Base-by-base conservation (phyloP, 1,140 invertebrate genomes). In the Cydia strobilella region DNA sequence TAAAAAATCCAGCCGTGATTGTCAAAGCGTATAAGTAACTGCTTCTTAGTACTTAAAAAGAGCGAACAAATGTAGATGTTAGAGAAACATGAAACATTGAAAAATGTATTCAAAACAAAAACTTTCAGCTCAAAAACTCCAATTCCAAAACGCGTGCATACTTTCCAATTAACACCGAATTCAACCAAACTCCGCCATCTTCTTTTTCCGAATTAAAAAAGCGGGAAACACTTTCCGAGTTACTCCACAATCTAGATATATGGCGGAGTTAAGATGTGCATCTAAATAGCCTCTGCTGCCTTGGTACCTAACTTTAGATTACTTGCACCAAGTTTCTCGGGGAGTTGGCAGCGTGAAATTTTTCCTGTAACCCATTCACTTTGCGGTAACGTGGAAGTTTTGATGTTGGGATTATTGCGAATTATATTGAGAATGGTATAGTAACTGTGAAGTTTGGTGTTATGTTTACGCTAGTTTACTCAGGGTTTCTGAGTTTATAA, bases 301-400 rank as follows among this genome's bases (percentile, higher is more conserved):
- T 82, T 87, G 86, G 85, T 86, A 88, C 83, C 87, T 87, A 92
- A 92, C 88, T 92, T 91, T 92, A 92, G 90, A 92, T 92, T 92
- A 92, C 90, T 92, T 88, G 85, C 85, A 84, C 82, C 84, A 88
- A 86, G 80, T 90, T 88, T 84, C 79, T 80, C 72, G 72, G 80
- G 77, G 80, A 81, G 83, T 88, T 86, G 80, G 79, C 80, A 75
- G 74, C 71, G 69, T 62, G 85, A 85, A 86, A 89, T 90, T 90
- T 89, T 88, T 85, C 82, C 82, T 81, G 85, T 82, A 85, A 87
- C 87, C 87, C 84, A 85, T 91, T 90, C 86, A 76, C 85, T 85
- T 83, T 78, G 79, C 65, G 35, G 65, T 35, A n/a, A 66, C 63
- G 63, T n/a, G 12, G 31, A 69, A 69, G 65, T 69, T 69, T 69